Conservation (phyloP, 2,797 vertebrate species). For the Meda fulgida region DNA sequence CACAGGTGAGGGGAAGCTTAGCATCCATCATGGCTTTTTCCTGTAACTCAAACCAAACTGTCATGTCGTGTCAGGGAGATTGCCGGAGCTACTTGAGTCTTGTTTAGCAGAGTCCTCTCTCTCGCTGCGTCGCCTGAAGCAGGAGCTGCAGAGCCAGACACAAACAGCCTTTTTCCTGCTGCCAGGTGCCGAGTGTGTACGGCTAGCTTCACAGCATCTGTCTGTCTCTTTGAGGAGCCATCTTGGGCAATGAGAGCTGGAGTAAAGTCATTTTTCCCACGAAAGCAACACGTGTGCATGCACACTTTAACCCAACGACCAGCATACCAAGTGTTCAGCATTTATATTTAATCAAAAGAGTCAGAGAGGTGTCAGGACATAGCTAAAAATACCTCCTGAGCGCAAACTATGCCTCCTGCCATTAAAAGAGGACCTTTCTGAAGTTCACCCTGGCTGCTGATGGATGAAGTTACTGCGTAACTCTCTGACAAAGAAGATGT, state of each 20-base stretch:
- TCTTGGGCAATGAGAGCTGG: conserved; percentile 43
- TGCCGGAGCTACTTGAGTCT: conserved; percentile 52
- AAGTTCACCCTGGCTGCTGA: not conserved
- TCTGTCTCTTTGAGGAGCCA: conserved; percentile 49
- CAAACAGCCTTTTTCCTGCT: conserved; percentile 40
- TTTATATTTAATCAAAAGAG: conserved; percentile 31
- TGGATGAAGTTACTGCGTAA: not conserved
- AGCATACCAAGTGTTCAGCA: not conserved
- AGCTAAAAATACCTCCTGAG: conserved; percentile 12
- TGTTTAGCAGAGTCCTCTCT: conserved; percentile 38
- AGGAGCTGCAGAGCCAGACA: conserved; percentile 4
- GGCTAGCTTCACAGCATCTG: conserved; percentile 48
- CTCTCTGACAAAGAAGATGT: not conserved
- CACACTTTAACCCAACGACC: not conserved
- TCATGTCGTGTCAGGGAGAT: conserved; percentile 79
- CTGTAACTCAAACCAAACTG: conserved; percentile 76
- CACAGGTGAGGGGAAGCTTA: conserved; percentile 45
- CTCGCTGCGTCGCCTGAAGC: conserved; percentile 17
- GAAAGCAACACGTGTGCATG: not conserved
- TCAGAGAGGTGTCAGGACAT: not conserved
- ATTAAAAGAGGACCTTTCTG: not conserved
- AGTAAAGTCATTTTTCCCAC: conserved; percentile 36
- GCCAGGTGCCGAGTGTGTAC: conserved; percentile 17
- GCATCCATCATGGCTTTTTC: conserved; percentile 51
- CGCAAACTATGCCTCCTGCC: conserved; percentile 1